Conservation (phyloP, 2,797 vertebrate species). For the Microchirus variegatus region DNA sequence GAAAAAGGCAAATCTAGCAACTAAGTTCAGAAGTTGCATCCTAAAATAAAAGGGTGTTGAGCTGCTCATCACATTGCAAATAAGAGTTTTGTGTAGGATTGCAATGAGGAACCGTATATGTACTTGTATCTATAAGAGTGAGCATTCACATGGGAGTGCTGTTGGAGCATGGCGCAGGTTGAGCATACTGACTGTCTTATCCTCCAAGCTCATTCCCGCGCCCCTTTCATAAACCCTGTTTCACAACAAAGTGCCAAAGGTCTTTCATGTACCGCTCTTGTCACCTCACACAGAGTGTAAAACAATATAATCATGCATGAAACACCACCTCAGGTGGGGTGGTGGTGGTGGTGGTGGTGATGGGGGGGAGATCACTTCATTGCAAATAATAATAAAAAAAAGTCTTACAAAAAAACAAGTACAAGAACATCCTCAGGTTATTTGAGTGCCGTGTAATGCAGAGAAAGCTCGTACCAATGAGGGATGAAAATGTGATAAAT, state of each 20-base stretch:
- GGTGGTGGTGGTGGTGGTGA: too few species aligned
- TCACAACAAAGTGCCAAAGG: constrained; percentile 71
- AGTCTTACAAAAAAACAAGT: constrained; percentile 46
- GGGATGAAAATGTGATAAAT: constrained; percentile 66
- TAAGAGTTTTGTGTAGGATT: background rate
- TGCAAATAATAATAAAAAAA: constrained; percentile 65
- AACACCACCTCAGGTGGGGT: constrained; percentile 72
- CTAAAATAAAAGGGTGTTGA: constrained; percentile 7
- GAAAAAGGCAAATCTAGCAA: constrained; percentile 25
- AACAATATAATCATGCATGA: constrained; percentile 81
- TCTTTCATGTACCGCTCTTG: constrained; percentile 79
- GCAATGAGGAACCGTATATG: constrained; percentile 3
- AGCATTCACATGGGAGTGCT: constrained; percentile 56
- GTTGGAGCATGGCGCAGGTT: constrained; percentile 66
- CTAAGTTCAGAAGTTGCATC: constrained; percentile 10
- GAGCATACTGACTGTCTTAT: constrained; percentile 74
- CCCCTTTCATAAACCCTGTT: constrained; percentile 71
- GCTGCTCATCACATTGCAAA: constrained; percentile 6
- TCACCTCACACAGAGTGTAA: constrained; percentile 74
- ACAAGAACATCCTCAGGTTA: constrained; percentile 77
- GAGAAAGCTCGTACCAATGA: constrained; percentile 59
- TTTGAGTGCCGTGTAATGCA: constrained; percentile 57
- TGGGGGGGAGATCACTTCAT: constrained; percentile 61
- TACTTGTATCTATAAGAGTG: constrained; percentile 25
- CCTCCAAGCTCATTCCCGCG: constrained; percentile 68